Percentiles rank a stretch among this genome's conserved stretches.
These are phyloP conservation scores for Mastomys natalensis DNA, from an alignment of 2,113 vertebrate genomes.

Conservation along the genomic window DNA sequence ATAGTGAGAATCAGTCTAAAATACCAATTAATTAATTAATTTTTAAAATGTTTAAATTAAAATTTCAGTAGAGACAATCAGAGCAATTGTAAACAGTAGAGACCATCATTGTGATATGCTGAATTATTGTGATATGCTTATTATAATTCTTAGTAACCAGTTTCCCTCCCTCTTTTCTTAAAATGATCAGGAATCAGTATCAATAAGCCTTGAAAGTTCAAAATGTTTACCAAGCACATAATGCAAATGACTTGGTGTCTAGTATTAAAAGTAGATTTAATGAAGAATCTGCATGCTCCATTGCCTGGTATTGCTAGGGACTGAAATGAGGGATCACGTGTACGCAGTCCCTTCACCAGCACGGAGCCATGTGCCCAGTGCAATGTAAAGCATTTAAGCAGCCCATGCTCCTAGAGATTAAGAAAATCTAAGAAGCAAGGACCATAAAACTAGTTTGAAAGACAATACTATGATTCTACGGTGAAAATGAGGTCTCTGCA, in stretches of 20 bases:
- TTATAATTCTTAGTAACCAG: no score
- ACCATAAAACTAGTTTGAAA: neutral
- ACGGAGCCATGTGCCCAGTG: neutral
- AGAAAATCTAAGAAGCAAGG: neutral
- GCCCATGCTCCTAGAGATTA: conserved; percentile 8
- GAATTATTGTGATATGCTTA: no score
- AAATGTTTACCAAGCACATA: neutral
- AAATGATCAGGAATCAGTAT: neutral
- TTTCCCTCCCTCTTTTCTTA: neutral
- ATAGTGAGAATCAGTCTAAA: no score
- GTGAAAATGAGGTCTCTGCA: neutral
- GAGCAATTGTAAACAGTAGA: no score
- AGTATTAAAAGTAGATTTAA: neutral
- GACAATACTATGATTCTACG: conserved; percentile 13
- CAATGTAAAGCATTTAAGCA: conserved; percentile 46
- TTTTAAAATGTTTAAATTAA: no score
- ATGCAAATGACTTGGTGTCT: neutral
- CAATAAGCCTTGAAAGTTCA: conserved; percentile 30
- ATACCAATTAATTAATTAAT: no score
- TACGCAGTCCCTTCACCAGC: fast-evolving
- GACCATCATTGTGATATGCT: no score
- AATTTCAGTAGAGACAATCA: no score
- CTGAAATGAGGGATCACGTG: no score
- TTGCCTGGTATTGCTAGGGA: neutral
- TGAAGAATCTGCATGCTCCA: neutral